phyloP scores from a whole-genome alignment of 2,888 invertebrate species.

The Mesopsocus fuscifrons region DNA sequence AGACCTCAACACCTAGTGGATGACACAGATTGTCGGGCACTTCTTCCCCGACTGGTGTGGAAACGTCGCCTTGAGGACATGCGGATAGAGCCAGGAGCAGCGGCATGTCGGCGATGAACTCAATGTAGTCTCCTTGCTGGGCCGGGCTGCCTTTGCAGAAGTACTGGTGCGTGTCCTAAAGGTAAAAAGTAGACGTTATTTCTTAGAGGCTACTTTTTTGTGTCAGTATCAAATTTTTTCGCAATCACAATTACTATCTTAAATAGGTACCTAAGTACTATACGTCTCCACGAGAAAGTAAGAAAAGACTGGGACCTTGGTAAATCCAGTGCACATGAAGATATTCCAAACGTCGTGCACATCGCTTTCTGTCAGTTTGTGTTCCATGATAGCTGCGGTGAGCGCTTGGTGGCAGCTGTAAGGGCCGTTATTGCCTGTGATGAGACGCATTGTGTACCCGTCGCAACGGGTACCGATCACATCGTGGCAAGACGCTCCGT shows the following conservation, averaged over 20 bases:
- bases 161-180: conserved; percentile 28
- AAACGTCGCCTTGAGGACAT: conserved; percentile 29
- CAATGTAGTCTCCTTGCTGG: conserved; percentile 28
- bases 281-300: too few species aligned
- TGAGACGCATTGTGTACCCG: conserved; percentile 28
- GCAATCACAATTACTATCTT: too few species aligned
- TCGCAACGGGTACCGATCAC: conserved; percentile 28
- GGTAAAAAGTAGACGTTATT: too few species aligned
- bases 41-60: conserved; percentile 24
- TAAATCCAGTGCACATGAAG: conserved; percentile 31
- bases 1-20: conserved; percentile 26
- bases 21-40: conserved; percentile 26
- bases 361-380: conserved; percentile 26
- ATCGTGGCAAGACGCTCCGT: conserved; percentile 29
- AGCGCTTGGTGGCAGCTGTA: conserved; percentile 29
- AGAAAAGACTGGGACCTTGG: too few species aligned
- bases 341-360: conserved; percentile 33
- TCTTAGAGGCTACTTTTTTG: too few species aligned
- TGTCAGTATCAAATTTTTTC: too few species aligned
- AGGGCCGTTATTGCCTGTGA: conserved; percentile 26
- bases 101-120: conserved; percentile 32
- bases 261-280: too few species aligned
- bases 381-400: conserved; percentile 24
- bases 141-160: conserved; percentile 31
- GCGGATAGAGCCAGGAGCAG: conserved; percentile 27